Base-by-base conservation (phyloP, 2,888 invertebrate species). In the Anthophora plumipes region DNA sequence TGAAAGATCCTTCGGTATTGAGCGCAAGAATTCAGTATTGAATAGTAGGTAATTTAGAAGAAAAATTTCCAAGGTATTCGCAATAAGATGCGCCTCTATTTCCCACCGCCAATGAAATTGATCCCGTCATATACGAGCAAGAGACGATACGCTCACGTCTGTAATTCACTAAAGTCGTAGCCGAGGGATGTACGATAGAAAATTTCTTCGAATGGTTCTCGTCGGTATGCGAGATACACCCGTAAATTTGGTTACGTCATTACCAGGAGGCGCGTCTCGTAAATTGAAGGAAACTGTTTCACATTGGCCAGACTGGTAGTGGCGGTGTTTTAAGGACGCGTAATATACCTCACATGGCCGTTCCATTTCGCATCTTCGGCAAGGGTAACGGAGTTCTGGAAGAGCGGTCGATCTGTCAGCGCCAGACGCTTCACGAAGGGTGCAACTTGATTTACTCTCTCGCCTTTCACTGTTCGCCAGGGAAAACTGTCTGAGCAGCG, bases 381-480 rank as follows among this genome's bases (percentile, higher is more conserved):
- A 43, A 55, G 43, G 68, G 76, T 71, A 71, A 82, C 80, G 72
- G 77, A 71, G 72, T 41, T 63, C 57, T 55, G 75, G 69, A 69
- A 64, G 75, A 82, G 61, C 67, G 79, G 78, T 80, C 76, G 87
- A 83, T 85, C 87, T 87, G 88, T 85, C 88, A 76, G 71, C 31
- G 67, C 46, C 87, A 89, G 85, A 83, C 80, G 76, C 71, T 75
- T 52, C 71, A 52, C 59, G 61, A 77, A 63, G 83, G 73, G 79
- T 63, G 77, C 75, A 63, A 77, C 78, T 80, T 87, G 88, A 88
- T 88, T 88, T 87, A 88, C 87, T 73, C 84, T 57, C 55, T 55
- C 66, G 68, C 61, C 71, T 77, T 75, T 81, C 77, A 43, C 39
- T 41, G 57, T n/a, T 52, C 55, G 17, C 48, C n/a, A 48, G 54